phyloP scores from a whole-genome alignment of 2,888 invertebrate genomes.

The Perithous albicinctus region DNA sequence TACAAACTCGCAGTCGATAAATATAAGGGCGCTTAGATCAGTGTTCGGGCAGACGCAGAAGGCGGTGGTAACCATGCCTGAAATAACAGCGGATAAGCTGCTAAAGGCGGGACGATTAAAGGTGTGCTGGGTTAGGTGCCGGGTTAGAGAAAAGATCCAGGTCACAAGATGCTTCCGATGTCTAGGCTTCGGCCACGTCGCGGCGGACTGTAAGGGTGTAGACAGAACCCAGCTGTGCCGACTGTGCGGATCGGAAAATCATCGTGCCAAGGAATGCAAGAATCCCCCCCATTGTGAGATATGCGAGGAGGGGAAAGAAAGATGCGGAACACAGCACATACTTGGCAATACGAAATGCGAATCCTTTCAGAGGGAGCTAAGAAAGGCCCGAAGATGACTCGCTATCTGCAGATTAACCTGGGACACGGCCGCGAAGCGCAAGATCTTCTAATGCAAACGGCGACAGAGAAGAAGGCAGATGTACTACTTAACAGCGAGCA shows the following conservation, averaged over 20 bases:
- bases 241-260: constrained; percentile 55
- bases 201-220: constrained; percentile 35
- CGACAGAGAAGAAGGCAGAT: no score
- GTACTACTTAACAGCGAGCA: constrained; percentile 34
- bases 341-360: constrained; percentile 36
- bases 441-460: no score
- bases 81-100: neutral
- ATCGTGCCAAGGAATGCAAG: constrained; percentile 56
- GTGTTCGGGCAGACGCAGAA: constrained; percentile 21
- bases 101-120: constrained; percentile 35
- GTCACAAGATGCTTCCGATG: constrained; percentile 48
- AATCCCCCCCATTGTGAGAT: constrained; percentile 54
- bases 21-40: constrained; percentile 19
- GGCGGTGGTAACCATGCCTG: constrained; percentile 19
- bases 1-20: neutral
- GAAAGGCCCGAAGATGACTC: neutral
- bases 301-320: constrained; percentile 47
- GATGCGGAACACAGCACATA: constrained; percentile 11
- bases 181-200: constrained; percentile 41
- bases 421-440: no score
- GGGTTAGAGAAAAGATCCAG: constrained; percentile 51
- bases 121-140: constrained; percentile 63
- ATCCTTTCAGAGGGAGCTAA: constrained; percentile 35
- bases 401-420: no score
- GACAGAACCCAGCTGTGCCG: constrained; percentile 60